Percentiles rank a stretch among this genome's conserved stretches.
phyloP scores from a whole-genome alignment of 2,888 invertebrate genomes.

The Drosophila austrosaltans region DNA sequence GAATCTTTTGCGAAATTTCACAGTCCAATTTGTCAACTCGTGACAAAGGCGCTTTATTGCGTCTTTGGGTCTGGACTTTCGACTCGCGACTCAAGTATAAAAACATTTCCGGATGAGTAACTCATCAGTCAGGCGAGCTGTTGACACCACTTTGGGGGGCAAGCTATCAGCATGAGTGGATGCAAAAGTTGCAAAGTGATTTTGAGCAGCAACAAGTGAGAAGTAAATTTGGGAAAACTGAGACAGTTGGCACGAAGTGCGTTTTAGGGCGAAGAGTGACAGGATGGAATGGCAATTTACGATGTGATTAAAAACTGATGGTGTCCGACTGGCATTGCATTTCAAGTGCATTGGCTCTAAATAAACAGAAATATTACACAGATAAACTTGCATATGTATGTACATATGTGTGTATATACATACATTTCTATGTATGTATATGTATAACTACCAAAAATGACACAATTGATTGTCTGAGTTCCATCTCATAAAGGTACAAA shows the following conservation, averaged over 20 bases:
- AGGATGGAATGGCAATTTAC: constrained; percentile 52
- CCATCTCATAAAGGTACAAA: too few species aligned
- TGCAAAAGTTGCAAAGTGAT: constrained; percentile 80
- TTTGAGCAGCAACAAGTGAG: constrained; percentile 76
- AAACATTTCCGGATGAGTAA: constrained; percentile 80
- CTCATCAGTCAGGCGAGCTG: constrained; percentile 74
- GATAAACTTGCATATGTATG: constrained; percentile 53
- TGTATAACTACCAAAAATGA: background rate
- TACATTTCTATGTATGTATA: too few species aligned
- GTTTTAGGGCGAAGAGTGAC: constrained; percentile 12
- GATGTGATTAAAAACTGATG: constrained; percentile 80
- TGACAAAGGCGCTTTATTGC: constrained; percentile 75
- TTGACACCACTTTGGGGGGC: constrained; percentile 81
- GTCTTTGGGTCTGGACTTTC: constrained; percentile 39
- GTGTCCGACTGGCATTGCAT: constrained; percentile 64
- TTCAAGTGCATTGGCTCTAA: constrained; percentile 79
- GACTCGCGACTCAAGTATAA: constrained; percentile 61
- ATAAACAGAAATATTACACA: constrained; percentile 76
- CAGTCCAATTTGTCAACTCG: constrained; percentile 74
- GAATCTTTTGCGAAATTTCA: constrained; percentile 53
- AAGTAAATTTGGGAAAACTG: constrained; percentile 62
- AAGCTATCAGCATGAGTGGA: constrained; percentile 64
- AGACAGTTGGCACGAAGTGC: background rate
- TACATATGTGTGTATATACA: constrained; percentile 6
- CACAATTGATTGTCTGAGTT: background rate